Evolutionary conservation across 2,888 invertebrate species (phyloP).

Genomic region (Papilio demoleus): DNA sequence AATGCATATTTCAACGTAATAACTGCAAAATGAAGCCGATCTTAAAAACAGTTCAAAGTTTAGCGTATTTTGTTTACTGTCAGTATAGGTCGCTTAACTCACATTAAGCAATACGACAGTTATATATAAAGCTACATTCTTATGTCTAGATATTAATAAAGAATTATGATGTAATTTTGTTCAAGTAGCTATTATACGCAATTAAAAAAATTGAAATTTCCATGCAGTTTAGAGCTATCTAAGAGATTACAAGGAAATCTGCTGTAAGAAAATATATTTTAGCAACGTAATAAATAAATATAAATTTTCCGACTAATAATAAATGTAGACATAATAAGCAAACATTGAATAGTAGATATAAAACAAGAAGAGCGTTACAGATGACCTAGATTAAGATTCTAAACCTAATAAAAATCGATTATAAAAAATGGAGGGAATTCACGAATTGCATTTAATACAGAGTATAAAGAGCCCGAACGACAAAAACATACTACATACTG

Average conservation of each 20-base stretch:
- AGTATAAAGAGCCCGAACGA: conserved; percentile 28
- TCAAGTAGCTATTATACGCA: background rate
- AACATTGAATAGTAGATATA: conserved; percentile 12
- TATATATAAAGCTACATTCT: background rate
- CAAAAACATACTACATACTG: conserved; percentile 11
- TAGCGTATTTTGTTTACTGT: conserved; percentile 1
- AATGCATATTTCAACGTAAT: background rate
- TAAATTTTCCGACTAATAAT: background rate
- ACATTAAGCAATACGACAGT: conserved; percentile 17
- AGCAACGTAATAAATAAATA: background rate
- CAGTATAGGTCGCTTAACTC: background rate
- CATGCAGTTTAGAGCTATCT: background rate
- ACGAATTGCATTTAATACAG: conserved; percentile 1
- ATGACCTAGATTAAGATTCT: conserved; percentile 16
- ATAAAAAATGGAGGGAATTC: conserved; percentile 32
- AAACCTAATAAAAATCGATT: conserved; percentile 16
- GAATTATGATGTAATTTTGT: background rate
- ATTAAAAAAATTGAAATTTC: background rate
- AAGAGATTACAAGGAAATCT: conserved; percentile 4
- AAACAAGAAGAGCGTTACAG: background rate
- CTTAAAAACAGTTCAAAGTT: background rate
- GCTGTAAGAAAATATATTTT: background rate
- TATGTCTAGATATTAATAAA: background rate
- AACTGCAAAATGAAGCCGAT: too few relatives aligned
- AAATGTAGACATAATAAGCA: background rate